Percentiles rank a stretch among this genome's conserved stretches.
These are phyloP conservation scores for Thinocorus orbignyianus DNA, from an alignment of 2,113 vertebrate species.

Conservation along the genomic window DNA sequence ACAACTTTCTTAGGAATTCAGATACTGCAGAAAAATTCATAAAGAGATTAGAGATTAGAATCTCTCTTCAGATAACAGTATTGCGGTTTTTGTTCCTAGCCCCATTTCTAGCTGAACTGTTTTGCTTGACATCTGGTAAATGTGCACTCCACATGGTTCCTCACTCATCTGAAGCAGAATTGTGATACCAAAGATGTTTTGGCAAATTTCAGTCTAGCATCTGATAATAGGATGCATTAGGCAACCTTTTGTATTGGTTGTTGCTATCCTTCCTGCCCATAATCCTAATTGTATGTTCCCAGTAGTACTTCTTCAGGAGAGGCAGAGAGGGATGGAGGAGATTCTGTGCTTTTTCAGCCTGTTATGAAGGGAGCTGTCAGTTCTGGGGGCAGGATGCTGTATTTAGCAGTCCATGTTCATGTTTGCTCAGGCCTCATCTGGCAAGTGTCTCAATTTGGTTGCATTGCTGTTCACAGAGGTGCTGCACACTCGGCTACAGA, in stretches of 20 bases:
- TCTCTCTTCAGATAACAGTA: not conserved
- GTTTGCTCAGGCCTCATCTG: not conserved
- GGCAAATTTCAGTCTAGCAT: not conserved
- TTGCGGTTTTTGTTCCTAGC: not conserved
- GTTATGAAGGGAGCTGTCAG: not conserved
- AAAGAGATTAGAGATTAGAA: not conserved
- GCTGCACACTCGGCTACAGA: not conserved
- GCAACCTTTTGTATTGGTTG: not conserved
- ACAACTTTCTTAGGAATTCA: not conserved
- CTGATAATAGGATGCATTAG: not conserved
- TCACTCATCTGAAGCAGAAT: not conserved
- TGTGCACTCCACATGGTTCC: not conserved
- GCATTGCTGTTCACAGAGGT: fast-evolving
- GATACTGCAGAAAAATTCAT: not conserved
- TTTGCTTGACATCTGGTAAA: not conserved
- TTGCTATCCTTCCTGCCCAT: not conserved
- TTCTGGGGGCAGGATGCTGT: not conserved
- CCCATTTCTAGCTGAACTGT: not conserved
- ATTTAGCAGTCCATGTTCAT: not conserved
- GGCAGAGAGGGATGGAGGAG: not conserved
- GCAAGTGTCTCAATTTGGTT: fast-evolving
- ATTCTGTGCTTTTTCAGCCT: not conserved
- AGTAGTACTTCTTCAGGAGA: not conserved
- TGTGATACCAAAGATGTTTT: not conserved
- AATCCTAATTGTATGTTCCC: not conserved